phyloP scores from a whole-genome alignment of 2,113 vertebrate genomes.

The Takifugu flavidus region DNA sequence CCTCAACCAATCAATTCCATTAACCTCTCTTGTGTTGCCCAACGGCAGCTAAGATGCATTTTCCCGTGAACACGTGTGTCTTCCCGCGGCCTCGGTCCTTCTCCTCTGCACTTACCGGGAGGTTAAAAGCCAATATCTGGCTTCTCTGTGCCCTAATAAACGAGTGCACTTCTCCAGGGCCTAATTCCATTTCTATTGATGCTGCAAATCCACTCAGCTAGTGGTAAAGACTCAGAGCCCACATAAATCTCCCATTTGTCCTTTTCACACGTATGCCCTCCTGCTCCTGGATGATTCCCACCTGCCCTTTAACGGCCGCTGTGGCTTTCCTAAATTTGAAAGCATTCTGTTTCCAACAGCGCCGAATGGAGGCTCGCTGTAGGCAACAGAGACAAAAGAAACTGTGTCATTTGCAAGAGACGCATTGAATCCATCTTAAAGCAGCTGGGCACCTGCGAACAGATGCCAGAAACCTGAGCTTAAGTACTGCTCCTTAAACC shows the following conservation, averaged over 20 bases:
- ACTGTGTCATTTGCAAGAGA: too few species aligned
- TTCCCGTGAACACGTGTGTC: slow-evolving; percentile 29
- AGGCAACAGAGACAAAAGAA: too few species aligned
- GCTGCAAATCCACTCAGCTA: slow-evolving; percentile 46
- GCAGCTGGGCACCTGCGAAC: too few species aligned
- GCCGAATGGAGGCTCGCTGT: slow-evolving; percentile 23
- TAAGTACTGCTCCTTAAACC: too few species aligned
- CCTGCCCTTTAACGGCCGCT: not conserved
- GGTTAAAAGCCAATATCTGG: slow-evolving; percentile 66
- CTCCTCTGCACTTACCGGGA: slow-evolving; percentile 45
- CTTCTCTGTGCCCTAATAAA: slow-evolving; percentile 62
- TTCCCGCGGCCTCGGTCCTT: slow-evolving; percentile 33
- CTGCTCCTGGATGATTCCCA: not conserved
- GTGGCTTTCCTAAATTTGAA: slow-evolving; percentile 41
- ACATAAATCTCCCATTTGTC: slow-evolving; percentile 58
- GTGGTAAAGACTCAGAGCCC: slow-evolving; percentile 62
- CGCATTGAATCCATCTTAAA: too few species aligned
- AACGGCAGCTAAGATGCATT: slow-evolving; percentile 25
- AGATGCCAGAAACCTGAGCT: too few species aligned
- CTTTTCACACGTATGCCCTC: slow-evolving; percentile 51
- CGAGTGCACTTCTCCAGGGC: slow-evolving; percentile 53
- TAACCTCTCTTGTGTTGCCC: slow-evolving; percentile 13
- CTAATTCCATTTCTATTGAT: slow-evolving; percentile 70
- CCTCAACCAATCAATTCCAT: slow-evolving; percentile 30
- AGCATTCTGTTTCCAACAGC: slow-evolving; percentile 47